Percentiles rank a stretch among this genome's conserved stretches.
Conservation (phyloP, 2,888 invertebrate species). For the Lapara coniferarum region DNA sequence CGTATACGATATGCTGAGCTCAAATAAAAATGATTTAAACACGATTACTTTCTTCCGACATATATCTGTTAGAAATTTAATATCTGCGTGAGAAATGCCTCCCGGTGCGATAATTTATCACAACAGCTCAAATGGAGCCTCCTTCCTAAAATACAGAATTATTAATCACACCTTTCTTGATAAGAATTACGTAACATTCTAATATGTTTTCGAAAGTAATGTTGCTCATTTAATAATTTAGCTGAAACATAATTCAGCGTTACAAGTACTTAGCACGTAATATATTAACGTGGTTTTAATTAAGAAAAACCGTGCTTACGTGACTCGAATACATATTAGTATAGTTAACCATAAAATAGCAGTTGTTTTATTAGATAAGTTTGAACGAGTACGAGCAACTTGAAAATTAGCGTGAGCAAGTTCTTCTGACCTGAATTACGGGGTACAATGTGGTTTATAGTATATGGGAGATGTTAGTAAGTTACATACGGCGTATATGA, state of each 20-base stretch:
- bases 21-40: too few species aligned
- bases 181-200: background rate
- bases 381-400: constrained; percentile 10
- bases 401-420: constrained; percentile 1
- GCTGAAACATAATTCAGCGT: constrained; percentile 9
- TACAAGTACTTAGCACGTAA: constrained; percentile 13
- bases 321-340: constrained; percentile 15
- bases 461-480: background rate
- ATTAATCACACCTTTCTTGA: background rate
- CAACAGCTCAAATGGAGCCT: too few species aligned
- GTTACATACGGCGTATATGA: background rate
- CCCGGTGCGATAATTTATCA: too few species aligned
- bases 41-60: too few species aligned
- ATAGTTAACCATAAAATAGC: constrained; percentile 18
- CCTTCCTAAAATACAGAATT: background rate
- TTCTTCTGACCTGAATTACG: background rate
- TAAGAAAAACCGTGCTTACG: constrained; percentile 20
- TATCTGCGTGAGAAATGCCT: too few species aligned
- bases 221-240: constrained; percentile 14
- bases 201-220: constrained; percentile 12
- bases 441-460: background rate
- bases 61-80: too few species aligned
- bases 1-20: too few species aligned
- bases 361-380: constrained; percentile 22
- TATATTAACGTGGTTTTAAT: constrained; percentile 19